Conservation (phyloP, 2,797 vertebrate genomes). For the Platalea minor region DNA sequence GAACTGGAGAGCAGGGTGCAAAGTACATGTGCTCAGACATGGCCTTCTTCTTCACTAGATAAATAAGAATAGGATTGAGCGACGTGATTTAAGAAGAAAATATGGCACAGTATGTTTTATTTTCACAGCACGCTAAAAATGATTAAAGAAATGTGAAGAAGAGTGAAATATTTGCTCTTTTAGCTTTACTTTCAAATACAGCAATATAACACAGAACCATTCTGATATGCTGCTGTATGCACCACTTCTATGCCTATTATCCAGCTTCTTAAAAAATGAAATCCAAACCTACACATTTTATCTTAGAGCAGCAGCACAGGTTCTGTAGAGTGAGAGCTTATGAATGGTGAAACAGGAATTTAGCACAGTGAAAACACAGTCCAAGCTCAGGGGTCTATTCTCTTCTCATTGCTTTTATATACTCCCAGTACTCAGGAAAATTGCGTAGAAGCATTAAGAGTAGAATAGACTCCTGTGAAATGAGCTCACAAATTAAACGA, state of each 20-base stretch:
- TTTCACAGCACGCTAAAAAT: constrained; percentile 47
- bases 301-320: background rate
- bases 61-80: constrained; percentile 17
- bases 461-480: background rate
- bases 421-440: background rate
- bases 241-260: constrained; percentile 3
- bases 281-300: constrained; percentile 39
- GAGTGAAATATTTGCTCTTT: constrained; percentile 5
- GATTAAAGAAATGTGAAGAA: constrained; percentile 44
- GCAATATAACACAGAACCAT: background rate
- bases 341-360: constrained; percentile 20
- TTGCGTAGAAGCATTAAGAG: background rate
- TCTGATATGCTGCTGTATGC: background rate
- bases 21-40: background rate
- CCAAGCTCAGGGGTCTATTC: constrained; percentile 13
- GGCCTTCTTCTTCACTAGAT: constrained; percentile 14
- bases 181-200: constrained; percentile 15
- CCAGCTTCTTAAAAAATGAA: constrained; percentile 13
- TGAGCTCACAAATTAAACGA: constrained; percentile 20
- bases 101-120: constrained; percentile 12
- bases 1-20: background rate
- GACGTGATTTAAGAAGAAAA: constrained; percentile 16
- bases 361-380: background rate
- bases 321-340: constrained; percentile 1
- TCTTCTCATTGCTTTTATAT: constrained; percentile 1